These are phyloP conservation scores for Monodelphis domestica DNA, from an alignment of 2,797 vertebrate genomes.

Conservation along the genomic window DNA sequence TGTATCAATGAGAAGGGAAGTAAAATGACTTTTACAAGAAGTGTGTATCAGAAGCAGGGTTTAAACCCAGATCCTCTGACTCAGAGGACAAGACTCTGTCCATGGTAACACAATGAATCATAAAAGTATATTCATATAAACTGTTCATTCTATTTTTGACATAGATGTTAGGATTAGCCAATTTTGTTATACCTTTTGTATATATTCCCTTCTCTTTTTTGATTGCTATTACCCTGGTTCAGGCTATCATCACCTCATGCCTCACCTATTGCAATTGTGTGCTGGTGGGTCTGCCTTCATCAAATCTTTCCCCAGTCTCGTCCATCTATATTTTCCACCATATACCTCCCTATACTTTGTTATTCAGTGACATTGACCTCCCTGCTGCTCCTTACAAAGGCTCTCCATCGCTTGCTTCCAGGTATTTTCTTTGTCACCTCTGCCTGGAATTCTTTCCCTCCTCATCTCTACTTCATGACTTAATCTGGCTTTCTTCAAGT, in stretches of 20 bases:
- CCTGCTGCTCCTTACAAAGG: not conserved
- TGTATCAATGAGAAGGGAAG: not conserved
- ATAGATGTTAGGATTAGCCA: not conserved
- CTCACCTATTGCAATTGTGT: not conserved
- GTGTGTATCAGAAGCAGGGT: not conserved
- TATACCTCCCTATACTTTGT: not conserved
- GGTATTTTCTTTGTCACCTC: not conserved
- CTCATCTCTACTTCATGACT: not conserved
- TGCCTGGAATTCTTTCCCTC: not conserved
- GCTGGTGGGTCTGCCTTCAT: not conserved
- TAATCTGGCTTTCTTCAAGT: not conserved
- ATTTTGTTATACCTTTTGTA: not conserved
- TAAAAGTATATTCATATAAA: not conserved
- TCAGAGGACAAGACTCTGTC: not conserved
- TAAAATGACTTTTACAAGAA: not conserved
- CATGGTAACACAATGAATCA: not conserved
- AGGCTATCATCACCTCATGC: not conserved
- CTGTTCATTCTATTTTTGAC: not conserved
- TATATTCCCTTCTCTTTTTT: not conserved
- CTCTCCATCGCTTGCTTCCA: not conserved
- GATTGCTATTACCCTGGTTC: not conserved
- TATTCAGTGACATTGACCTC: not conserved
- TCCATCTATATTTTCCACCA: not conserved
- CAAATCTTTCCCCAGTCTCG: not conserved
- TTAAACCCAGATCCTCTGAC: not conserved